Evolutionary conservation across 2,113 vertebrate species (phyloP).

Genomic region (Cochlearius cochlearius): DNA sequence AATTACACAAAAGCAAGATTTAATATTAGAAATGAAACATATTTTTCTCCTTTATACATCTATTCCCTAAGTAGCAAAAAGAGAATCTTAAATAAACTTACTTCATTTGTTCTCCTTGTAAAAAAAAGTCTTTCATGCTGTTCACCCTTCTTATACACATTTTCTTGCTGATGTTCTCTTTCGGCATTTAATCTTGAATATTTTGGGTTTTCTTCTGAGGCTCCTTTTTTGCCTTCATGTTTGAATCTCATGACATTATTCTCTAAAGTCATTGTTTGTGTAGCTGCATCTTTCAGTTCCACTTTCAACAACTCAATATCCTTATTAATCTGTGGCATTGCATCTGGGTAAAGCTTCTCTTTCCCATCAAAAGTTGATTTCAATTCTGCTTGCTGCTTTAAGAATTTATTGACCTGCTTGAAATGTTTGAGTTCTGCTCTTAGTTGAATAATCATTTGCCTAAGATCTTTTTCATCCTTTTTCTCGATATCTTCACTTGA

Average conservation of each 20-base stretch:
- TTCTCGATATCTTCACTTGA: conserved; percentile 73
- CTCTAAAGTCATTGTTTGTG: conserved; percentile 56
- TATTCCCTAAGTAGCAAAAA: background rate
- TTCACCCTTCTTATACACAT: background rate
- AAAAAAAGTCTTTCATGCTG: background rate
- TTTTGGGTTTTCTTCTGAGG: conserved; percentile 32
- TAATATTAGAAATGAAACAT: conserved; percentile 21
- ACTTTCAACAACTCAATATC: conserved; percentile 40
- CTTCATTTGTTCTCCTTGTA: conserved; percentile 30
- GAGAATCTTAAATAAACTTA: conserved; percentile 62
- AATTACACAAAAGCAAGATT: conserved; percentile 28
- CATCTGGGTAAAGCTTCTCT: conserved; percentile 28
- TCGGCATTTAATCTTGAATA: background rate
- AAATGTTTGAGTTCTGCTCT: conserved; percentile 68
- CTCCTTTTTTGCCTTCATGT: background rate
- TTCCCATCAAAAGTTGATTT: conserved; percentile 36
- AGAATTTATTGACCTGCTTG: conserved; percentile 62
- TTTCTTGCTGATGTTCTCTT: conserved; percentile 20
- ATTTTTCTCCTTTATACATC: background rate
- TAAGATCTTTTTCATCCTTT: conserved; percentile 73
- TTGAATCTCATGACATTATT: background rate
- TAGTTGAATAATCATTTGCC: conserved; percentile 71
- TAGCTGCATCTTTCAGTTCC: conserved; percentile 68
- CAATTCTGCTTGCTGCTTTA: conserved; percentile 65
- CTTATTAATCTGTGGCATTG: conserved; percentile 25